phyloP scores from a whole-genome alignment of 2,888 invertebrate genomes.

The Archips crataeganus region DNA sequence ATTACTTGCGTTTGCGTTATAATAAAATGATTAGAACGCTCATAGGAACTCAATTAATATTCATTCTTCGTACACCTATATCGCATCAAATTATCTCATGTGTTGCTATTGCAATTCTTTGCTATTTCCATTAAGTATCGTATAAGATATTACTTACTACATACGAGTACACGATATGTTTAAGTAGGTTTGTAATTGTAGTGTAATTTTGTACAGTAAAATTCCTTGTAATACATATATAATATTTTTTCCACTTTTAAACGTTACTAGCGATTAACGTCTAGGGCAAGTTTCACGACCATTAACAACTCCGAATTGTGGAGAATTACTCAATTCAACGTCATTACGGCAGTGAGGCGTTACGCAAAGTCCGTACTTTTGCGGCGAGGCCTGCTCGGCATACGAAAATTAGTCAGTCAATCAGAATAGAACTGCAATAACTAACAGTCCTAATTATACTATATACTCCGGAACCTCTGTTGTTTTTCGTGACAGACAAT shows the following conservation, averaged over 20 bases:
- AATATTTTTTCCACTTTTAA: background rate
- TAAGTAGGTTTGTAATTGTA: too few species aligned
- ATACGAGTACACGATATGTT: too few species aligned
- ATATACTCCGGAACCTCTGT: background rate
- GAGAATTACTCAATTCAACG: slow-evolving; percentile 34
- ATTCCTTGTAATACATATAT: background rate
- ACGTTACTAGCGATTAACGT: slow-evolving; percentile 45
- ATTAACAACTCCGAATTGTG: slow-evolving; percentile 49
- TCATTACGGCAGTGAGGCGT: slow-evolving; percentile 31
- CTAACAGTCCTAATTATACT: background rate
- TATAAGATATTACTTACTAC: too few species aligned
- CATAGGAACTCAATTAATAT: too few species aligned
- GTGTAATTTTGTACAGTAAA: background rate
- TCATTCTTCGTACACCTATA: too few species aligned
- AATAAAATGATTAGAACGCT: too few species aligned
- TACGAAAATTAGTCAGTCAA: slow-evolving; percentile 30
- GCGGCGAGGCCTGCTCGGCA: slow-evolving; percentile 28
- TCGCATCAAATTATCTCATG: too few species aligned
- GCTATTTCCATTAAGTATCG: too few species aligned
- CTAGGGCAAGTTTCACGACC: slow-evolving; percentile 57
- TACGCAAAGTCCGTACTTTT: slow-evolving; percentile 35
- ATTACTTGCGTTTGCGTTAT: too few species aligned
- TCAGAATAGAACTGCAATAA: slow-evolving; percentile 20
- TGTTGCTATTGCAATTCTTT: too few species aligned
- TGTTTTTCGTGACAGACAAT: background rate